Percentiles rank a stretch among this genome's conserved stretches.
phyloP scores from a whole-genome alignment of 2,113 vertebrate genomes.

The Stigmatopora nigra region DNA sequence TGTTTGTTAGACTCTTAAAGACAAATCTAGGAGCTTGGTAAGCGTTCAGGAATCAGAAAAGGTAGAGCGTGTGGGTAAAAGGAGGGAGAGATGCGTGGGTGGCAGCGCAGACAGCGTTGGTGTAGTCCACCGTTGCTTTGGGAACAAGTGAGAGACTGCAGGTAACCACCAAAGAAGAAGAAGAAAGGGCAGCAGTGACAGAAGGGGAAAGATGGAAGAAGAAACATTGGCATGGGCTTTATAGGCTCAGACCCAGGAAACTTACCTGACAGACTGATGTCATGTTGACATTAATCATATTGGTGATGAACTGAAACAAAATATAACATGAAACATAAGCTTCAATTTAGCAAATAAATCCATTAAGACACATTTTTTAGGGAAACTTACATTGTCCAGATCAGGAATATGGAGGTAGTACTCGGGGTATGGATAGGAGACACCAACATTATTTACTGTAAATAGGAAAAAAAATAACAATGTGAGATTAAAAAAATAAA shows the following conservation, averaged over 20 bases:
- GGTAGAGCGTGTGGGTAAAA: conserved; percentile 12
- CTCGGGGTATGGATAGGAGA: conserved; percentile 83
- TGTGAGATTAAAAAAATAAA: not conserved
- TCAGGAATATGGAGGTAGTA: conserved; percentile 86
- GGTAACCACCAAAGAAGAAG: conserved; percentile 45
- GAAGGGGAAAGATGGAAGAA: not conserved
- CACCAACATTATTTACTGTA: conserved; percentile 95
- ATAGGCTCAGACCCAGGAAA: not conserved
- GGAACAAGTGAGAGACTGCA: conserved; percentile 66
- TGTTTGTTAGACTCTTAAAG: conserved; percentile 9
- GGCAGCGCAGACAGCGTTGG: conserved; percentile 67
- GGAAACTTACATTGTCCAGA: conserved; percentile 79
- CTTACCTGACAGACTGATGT: conserved; percentile 85
- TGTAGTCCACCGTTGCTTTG: conserved; percentile 70
- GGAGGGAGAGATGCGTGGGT: conserved; percentile 60
- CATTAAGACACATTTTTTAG: not conserved
- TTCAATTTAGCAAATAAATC: conserved; percentile 18
- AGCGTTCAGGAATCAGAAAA: conserved; percentile 12
- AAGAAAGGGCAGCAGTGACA: conserved; percentile 8
- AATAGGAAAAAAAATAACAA: conserved; percentile 9
- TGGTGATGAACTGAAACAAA: conserved; percentile 76
- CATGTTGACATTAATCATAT: conserved; percentile 82
- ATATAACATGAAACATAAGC: not conserved
- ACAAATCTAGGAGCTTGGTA: not conserved
- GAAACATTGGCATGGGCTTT: not conserved